Evolutionary conservation across 2,888 invertebrate genomes (phyloP), one percentile per base, ranked within the genome.

Genomic region (Spodoptera picta): DNA sequence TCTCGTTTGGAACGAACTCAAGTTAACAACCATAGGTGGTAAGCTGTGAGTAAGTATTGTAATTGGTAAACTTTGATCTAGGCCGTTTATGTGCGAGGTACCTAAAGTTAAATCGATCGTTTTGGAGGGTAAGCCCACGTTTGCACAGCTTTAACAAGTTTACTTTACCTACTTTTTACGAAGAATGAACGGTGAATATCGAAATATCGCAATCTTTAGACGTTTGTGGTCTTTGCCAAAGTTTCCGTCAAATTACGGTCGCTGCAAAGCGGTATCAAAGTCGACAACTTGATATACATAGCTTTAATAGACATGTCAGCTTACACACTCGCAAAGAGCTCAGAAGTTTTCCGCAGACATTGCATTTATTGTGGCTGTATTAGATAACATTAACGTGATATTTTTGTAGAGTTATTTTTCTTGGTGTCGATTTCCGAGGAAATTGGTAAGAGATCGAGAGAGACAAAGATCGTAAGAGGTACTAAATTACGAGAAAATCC

Each of bases 1-100:
- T 61, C 49, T 47, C 62, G 56, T 50, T 69, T 53, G 14, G 6
- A 7, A n/a, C 3, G 12, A 11, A 73, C 48, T 23, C 41, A 45
- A 53, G 23, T 12, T 41, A 73, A 57, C 41, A 44, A 4, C 7
- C 53, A 42, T 59, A 55, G 50, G n/a, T 57, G 43, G 41, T 50
- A 42, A 61, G 36, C 43, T 59, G 74, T 65, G 70, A 73, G 74
- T 83, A 83, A 73, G 74, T 83, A 83, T 80, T 81, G 74, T 84
- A 84, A 87, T 87, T 84, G 81, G 80, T 79, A 83, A 84, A 87
- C 73, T 69, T 86, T 80, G 78, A 86, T 86, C 83, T 86, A 85
- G 84, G 82, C 80, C 83, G 75, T 61, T 76, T 76, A 75, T 65
- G 77, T 75, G 50, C 58, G 47, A 44, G 46, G 41, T 49, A 47